Conservation (phyloP, 2,888 invertebrate species). For the Campaea margaritaria region DNA sequence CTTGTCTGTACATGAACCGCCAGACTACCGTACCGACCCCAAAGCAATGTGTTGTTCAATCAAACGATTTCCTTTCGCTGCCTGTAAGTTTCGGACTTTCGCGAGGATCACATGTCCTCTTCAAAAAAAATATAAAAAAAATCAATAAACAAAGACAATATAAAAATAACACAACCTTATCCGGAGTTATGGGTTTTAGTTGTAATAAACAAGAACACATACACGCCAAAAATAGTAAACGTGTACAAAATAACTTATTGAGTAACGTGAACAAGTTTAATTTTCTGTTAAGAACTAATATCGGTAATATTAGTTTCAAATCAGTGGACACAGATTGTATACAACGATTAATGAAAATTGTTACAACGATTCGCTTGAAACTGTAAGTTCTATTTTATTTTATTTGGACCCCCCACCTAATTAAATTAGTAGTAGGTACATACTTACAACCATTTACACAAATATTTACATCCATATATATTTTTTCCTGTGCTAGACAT, state of each 20-base stretch:
- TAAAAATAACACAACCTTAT: too few species aligned
- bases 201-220: slow-evolving; percentile 36
- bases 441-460: too few species aligned
- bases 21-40: slow-evolving; percentile 3
- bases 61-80: neutral
- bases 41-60: neutral
- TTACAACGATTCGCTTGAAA: slow-evolving; percentile 16
- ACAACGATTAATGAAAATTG: neutral
- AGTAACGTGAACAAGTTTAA: neutral
- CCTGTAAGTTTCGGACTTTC: neutral
- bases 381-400: slow-evolving; percentile 15
- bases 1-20: slow-evolving; percentile 59
- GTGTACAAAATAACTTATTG: slow-evolving; percentile 7
- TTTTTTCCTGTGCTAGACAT: too few species aligned
- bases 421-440: too few species aligned
- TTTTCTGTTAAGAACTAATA: neutral
- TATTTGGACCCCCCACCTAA: too few species aligned
- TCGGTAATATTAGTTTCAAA: neutral
- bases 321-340: slow-evolving; percentile 2
- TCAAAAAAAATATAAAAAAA: neutral
- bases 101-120: neutral
- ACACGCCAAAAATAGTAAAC: slow-evolving; percentile 12
- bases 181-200: slow-evolving; percentile 41
- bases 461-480: too few species aligned
- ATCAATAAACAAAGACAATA: neutral